phyloP scores from a whole-genome alignment of 1,140 invertebrate species.

The Apis florea region DNA sequence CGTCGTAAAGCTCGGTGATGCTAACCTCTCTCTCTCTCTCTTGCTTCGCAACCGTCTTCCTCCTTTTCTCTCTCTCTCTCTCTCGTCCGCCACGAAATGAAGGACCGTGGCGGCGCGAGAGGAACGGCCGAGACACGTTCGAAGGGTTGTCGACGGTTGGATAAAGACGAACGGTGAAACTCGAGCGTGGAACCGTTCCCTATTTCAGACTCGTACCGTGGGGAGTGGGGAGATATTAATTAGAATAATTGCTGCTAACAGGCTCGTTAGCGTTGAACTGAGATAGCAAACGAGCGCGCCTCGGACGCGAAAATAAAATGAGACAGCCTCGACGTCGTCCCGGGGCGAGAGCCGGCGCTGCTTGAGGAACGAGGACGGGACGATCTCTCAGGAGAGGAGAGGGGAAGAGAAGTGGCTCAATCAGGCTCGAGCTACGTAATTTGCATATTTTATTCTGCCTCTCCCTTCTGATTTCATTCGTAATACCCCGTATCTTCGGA shows the following conservation, averaged over 20 bases:
- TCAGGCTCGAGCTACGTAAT: conserved; percentile 68
- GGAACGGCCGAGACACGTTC: conserved; percentile 7
- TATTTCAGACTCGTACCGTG: conserved; percentile 30
- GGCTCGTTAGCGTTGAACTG: conserved; percentile 78
- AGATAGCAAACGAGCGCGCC: conserved; percentile 75
- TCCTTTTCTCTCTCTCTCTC: neutral
- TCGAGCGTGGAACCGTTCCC: conserved; percentile 25
- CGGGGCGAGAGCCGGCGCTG: conserved; percentile 42
- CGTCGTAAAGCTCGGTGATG: conserved; percentile 73
- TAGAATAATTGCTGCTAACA: conserved; percentile 81
- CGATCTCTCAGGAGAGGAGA: neutral
- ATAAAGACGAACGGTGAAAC: conserved; percentile 33
- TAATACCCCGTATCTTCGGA: neutral
- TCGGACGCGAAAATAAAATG: conserved; percentile 71
- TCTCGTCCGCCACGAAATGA: conserved; percentile 46
- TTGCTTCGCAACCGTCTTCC: neutral
- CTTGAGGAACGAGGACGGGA: neutral
- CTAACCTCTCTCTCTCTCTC: conserved; percentile 5
- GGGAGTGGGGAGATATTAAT: conserved; percentile 78
- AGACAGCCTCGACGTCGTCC: conserved; percentile 48
- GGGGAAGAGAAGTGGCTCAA: conserved; percentile 65
- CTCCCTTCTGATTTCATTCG: neutral
- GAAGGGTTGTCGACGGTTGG: neutral
- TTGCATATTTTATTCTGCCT: conserved; percentile 72
- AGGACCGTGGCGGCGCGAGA: conserved; percentile 17